A percentile compares a stretch with the other conserved stretches of the same genome.
Evolutionary conservation across 2,113 vertebrate genomes (phyloP).

Genomic region (Felis chaus): DNA sequence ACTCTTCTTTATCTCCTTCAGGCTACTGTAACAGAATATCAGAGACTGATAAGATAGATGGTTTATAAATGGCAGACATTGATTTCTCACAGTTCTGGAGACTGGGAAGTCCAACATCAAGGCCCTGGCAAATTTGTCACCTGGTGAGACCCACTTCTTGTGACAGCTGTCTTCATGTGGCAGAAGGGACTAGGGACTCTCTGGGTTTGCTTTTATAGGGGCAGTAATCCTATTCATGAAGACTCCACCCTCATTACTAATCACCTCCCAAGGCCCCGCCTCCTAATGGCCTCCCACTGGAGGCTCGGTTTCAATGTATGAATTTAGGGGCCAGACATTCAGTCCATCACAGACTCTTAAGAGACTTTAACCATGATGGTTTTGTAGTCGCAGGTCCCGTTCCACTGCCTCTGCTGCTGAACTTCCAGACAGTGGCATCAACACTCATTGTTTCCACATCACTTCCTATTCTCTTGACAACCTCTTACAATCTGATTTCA

Average conservation of each 20-base stretch:
- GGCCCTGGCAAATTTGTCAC: not conserved
- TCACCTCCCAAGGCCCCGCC: not conserved
- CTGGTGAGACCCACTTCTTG: not conserved
- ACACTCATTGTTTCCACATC: constrained; percentile 11
- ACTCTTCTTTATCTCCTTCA: not conserved
- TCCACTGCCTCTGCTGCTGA: not conserved
- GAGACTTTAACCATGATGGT: not conserved
- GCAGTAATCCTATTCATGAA: not conserved
- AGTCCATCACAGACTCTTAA: not conserved
- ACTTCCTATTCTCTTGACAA: not conserved
- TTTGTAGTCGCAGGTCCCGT: not conserved
- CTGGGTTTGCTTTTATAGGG: not conserved
- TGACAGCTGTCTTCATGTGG: not conserved
- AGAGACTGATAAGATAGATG: not conserved
- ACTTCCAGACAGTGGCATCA: not conserved
- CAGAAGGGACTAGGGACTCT: not conserved
- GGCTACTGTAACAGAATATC: not conserved
- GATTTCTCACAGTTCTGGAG: not conserved
- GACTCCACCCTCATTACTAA: not conserved
- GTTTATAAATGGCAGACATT: not conserved
- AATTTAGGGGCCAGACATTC: not conserved
- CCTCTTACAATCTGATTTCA: constrained; percentile 31
- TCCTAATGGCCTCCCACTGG: not conserved
- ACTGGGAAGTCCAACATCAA: not conserved
- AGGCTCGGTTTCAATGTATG: not conserved